Conservation (phyloP, 2,797 vertebrate species). For the Psittacula derbiana region DNA sequence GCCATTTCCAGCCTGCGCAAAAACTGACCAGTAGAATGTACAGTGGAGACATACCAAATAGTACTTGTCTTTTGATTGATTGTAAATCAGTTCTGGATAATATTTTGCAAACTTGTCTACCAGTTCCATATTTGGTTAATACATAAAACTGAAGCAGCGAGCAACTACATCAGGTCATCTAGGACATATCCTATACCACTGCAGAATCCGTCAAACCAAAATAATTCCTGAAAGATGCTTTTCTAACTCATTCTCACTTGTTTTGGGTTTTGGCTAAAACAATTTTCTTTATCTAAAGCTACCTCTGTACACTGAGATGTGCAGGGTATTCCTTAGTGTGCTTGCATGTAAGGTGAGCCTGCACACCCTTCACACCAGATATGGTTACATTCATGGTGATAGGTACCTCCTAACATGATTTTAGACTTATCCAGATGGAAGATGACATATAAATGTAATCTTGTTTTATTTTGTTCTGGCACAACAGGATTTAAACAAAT, state of each 20-base stretch:
- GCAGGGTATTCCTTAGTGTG: neutral
- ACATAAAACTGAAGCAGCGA: neutral
- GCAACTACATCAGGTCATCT: neutral
- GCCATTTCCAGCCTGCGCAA: neutral
- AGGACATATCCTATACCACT: rapidly evolving
- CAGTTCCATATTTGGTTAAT: neutral
- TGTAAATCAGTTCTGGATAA: neutral
- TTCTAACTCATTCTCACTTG: neutral
- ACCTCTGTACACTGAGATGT: neutral
- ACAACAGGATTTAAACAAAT: slow-evolving; percentile 1
- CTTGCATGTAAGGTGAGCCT: neutral
- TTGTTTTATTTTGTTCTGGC: slow-evolving; percentile 9
- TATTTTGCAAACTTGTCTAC: rapidly evolving
- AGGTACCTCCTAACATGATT: neutral
- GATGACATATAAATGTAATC: slow-evolving; percentile 26
- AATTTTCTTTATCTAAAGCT: neutral
- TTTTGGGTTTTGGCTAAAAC: neutral
- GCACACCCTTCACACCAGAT: slow-evolving; percentile 1
- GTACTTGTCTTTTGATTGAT: neutral
- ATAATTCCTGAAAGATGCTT: neutral
- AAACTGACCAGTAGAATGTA: neutral
- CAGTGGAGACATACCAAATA: neutral
- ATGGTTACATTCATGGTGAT: neutral
- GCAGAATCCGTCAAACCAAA: neutral
- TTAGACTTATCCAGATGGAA: slow-evolving; percentile 4